Evolutionary conservation across 2,888 invertebrate genomes (phyloP).

Genomic region (Aplocera efformata): DNA sequence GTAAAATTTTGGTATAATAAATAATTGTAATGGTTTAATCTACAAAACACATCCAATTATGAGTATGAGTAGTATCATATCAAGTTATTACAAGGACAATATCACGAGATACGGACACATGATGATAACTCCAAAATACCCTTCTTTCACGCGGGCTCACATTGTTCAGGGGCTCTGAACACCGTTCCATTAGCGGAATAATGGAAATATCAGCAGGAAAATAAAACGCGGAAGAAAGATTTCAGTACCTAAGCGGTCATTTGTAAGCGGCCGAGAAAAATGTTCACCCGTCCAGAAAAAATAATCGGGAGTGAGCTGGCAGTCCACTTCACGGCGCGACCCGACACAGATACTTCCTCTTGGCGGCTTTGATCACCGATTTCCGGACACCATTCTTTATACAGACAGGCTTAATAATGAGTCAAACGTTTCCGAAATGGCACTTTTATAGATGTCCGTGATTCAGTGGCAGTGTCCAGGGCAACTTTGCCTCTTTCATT

Average conservation of each 20-base stretch:
- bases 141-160: slow-evolving; percentile 45
- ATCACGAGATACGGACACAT: slow-evolving; percentile 1
- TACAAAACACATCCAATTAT: too few relatives aligned
- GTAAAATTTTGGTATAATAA: neutral
- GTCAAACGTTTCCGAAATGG: slow-evolving; percentile 20
- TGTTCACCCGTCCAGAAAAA: slow-evolving; percentile 70
- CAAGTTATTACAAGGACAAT: slow-evolving; percentile 8
- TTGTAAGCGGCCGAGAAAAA: slow-evolving; percentile 73
- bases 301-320: slow-evolving; percentile 53
- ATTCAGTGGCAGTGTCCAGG: slow-evolving; percentile 10
- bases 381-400: slow-evolving; percentile 29
- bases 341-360: slow-evolving; percentile 20
- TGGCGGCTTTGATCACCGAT: slow-evolving; percentile 28
- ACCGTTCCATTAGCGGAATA: slow-evolving; percentile 71
- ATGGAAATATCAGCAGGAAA: slow-evolving; percentile 65
- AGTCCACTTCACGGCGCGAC: slow-evolving; percentile 23
- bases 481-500: neutral
- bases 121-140: slow-evolving; percentile 23
- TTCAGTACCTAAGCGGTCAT: slow-evolving; percentile 71
- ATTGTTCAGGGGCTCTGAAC: slow-evolving; percentile 64
- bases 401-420: slow-evolving; percentile 25
- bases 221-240: slow-evolving; percentile 67
- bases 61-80: too few relatives aligned
- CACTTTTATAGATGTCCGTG: slow-evolving; percentile 10
- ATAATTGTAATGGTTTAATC: neutral